Evolutionary conservation across 2,888 invertebrate species (phyloP).

Genomic region (Ectobius pallidus): DNA sequence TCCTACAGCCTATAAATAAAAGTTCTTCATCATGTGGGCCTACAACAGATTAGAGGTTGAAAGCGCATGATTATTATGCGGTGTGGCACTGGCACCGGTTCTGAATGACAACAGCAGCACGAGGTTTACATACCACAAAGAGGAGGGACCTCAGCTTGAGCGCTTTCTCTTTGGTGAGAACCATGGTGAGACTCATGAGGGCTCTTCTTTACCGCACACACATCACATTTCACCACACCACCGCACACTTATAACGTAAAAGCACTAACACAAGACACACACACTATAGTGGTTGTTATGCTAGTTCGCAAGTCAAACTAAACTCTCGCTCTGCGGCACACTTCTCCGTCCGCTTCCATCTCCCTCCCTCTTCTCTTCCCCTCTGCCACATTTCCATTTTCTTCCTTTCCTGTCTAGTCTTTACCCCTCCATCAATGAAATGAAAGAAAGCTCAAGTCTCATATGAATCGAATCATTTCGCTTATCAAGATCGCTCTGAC

Average conservation of each 20-base stretch:
- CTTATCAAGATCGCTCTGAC: too few relatives aligned
- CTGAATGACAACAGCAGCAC: too few relatives aligned
- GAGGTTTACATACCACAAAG: constrained; percentile 42
- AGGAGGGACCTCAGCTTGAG: constrained; percentile 42
- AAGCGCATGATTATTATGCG: too few relatives aligned
- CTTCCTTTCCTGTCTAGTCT: constrained; percentile 17
- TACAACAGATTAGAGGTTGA: too few relatives aligned
- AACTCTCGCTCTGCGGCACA: not conserved
- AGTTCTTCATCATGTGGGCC: too few relatives aligned
- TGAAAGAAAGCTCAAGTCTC: too few relatives aligned
- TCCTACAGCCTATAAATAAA: too few relatives aligned
- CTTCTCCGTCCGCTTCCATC: not conserved
- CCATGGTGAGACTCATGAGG: constrained; percentile 38
- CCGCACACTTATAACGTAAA: too few relatives aligned
- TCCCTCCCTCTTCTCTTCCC: not conserved
- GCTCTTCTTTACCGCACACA: not conserved
- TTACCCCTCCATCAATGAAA: not conserved
- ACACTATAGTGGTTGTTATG: too few relatives aligned
- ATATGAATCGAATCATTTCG: too few relatives aligned
- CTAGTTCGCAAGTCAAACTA: not conserved
- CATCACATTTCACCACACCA: not conserved
- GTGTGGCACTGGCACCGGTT: too few relatives aligned
- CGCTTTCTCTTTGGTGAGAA: constrained; percentile 40
- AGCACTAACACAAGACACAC: too few relatives aligned
- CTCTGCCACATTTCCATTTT: constrained; percentile 27